These are phyloP conservation scores for Hartigia nigra DNA, from an alignment of 2,888 invertebrate species.

Conservation along the genomic window DNA sequence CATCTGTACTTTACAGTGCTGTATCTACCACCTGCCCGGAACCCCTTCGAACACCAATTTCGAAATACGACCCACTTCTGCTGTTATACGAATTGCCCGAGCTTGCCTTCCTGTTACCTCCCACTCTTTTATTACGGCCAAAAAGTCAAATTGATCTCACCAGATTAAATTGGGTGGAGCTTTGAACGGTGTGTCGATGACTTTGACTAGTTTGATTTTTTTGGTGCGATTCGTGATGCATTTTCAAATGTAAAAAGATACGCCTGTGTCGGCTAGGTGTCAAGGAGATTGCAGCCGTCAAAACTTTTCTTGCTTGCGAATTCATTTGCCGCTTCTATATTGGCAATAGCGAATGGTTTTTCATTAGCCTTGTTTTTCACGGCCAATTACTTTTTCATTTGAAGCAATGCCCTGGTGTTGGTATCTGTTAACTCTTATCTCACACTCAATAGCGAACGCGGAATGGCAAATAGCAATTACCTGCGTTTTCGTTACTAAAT, in stretches of 20 bases:
- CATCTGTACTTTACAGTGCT: background rate
- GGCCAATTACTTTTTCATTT: slow-evolving; percentile 39
- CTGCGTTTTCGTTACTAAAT: background rate
- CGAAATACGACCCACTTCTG: background rate
- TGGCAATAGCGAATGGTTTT: slow-evolving; percentile 19
- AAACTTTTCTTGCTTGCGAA: background rate
- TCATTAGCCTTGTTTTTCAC: slow-evolving; percentile 29
- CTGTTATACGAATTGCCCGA: background rate
- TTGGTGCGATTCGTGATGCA: background rate
- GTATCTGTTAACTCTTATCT: background rate
- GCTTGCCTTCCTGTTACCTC: background rate
- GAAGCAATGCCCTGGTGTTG: slow-evolving; percentile 9
- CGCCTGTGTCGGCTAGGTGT: too few species aligned
- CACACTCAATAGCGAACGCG: background rate
- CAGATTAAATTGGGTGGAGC: background rate
- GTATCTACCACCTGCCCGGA: background rate
- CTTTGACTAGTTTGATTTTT: background rate
- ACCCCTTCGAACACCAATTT: background rate
- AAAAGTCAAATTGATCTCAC: background rate
- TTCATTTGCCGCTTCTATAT: slow-evolving; percentile 11
- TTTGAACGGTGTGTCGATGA: background rate
- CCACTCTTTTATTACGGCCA: background rate
- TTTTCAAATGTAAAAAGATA: too few species aligned
- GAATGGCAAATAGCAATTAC: background rate
- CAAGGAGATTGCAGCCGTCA: background rate